These are phyloP conservation scores for Alviniconcha marisindica DNA, from an alignment of 1,140 invertebrate species.

Conservation along the genomic window DNA sequence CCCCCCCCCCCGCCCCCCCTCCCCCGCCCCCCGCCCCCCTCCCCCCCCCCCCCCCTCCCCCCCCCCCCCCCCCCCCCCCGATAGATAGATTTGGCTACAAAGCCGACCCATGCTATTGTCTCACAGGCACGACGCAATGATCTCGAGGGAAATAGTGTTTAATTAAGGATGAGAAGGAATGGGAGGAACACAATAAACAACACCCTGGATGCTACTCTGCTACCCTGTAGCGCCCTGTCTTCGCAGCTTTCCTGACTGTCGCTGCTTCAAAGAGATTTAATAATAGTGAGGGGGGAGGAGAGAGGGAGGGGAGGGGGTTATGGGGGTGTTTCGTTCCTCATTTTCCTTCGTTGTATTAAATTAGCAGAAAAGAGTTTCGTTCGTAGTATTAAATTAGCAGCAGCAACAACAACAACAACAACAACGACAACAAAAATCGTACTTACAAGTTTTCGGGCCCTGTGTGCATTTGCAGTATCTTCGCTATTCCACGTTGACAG, in stretches of 20 bases:
- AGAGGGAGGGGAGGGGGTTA: too few relatives aligned
- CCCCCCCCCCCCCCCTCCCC: neutral
- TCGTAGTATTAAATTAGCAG: too few relatives aligned
- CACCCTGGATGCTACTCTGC: neutral
- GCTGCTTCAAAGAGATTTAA: neutral
- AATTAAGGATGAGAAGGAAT: slow-evolving; percentile 38
- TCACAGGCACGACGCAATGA: slow-evolving; percentile 22
- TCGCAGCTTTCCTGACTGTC: neutral
- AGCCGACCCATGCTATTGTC: slow-evolving; percentile 35
- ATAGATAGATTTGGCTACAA: slow-evolving; percentile 30
- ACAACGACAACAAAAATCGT: too few relatives aligned
- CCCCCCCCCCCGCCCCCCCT: neutral
- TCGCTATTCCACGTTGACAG: too few relatives aligned
- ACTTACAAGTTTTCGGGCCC: too few relatives aligned
- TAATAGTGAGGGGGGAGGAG: neutral
- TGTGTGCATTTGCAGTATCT: too few relatives aligned
- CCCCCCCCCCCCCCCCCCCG: neutral
- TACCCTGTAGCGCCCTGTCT: neutral
- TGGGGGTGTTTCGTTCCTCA: too few relatives aligned
- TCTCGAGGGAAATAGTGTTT: slow-evolving; percentile 40
- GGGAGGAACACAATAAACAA: slow-evolving; percentile 27
- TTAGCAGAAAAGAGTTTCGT: too few relatives aligned
- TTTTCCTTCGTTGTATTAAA: too few relatives aligned
- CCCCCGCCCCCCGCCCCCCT: too few relatives aligned
- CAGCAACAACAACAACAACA: too few relatives aligned